Evolutionary conservation across 2,797 vertebrate species (phyloP), one percentile per base, ranked within the genome.

Genomic region (Syndactyla subalaris): DNA sequence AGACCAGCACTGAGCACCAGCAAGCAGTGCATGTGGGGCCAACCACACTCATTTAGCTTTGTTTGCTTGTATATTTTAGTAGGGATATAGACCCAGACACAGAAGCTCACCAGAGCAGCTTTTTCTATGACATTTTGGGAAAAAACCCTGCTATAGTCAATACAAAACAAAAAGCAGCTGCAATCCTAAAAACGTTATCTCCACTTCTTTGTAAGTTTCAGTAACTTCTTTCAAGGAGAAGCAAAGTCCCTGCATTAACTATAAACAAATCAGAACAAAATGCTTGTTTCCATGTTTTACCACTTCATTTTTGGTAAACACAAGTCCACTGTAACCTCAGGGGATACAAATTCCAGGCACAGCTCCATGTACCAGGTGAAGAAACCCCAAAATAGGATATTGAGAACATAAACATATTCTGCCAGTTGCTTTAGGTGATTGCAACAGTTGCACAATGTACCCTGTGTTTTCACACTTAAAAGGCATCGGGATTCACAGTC

Each of bases 201-300:
- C 34, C 13, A 14, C 34, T 82, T 73, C 66, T 73, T 86, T 92
- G 75, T 46, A 66, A 66, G 34, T 76, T 77, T 74, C 62, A 49
- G 15, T 51, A 72, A 65, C 57, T 43, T 65, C 66, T 84, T 88
- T 79, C 59, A 85, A 92, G 65, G 49, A 21, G 30, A 91, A 88
- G 49, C 7, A 5, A 72, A 84, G 59, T 66, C 51, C 21, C 32
- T 34, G 39, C 63, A 52, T 63, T 78, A 72, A 67, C 51, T 1
- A 5, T 82, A 85, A 93, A 82, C 74, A 92, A 91, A 95, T 77
- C 36, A 43, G 74, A 90, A 80, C 26, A 58, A 93, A 95, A 88
- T 36, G 12, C 67, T 90, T 5, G 1, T 80, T 88, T 63, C 71
- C 63, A 82, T 86, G 54, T 83, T 83, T 77, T 66, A 78, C 71